A percentile compares a stretch with the other conserved stretches of the same genome.
Evolutionary conservation across 1,140 invertebrate genomes (phyloP).

Genomic region (Macrotrachela quadricornifera): DNA sequence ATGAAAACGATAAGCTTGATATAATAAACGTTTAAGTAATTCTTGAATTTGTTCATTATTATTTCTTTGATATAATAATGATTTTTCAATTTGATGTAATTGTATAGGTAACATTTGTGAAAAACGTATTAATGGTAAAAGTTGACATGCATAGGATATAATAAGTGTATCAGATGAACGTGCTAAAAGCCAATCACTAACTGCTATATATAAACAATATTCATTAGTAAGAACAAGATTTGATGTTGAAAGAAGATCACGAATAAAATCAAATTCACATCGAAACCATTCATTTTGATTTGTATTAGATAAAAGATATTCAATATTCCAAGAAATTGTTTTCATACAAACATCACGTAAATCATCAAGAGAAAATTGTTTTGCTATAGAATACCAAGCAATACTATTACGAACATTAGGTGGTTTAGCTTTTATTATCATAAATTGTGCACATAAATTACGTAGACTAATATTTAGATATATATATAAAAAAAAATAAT

Average conservation of each 20-base stretch:
- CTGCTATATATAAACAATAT: constrained; percentile 15
- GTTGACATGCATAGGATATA: neutral
- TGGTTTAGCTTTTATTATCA: constrained; percentile 22
- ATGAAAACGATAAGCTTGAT: constrained; percentile 24
- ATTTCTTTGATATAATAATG: constrained; percentile 12
- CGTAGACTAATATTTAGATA: constrained; percentile 16
- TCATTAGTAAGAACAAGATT: constrained; percentile 23
- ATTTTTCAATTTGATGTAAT: constrained; percentile 18
- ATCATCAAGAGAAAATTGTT: constrained; percentile 19
- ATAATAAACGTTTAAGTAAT: constrained; percentile 16
- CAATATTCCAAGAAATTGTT: constrained; percentile 28
- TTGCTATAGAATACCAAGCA: constrained; percentile 27
- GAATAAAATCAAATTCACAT: constrained; percentile 26
- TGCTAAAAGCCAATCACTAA: constrained; percentile 18
- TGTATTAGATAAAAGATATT: constrained; percentile 15
- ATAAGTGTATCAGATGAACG: neutral
- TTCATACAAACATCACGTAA: constrained; percentile 21
- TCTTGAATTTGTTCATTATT: constrained; percentile 10
- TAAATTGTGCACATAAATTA: constrained; percentile 21
- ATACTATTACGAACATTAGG: constrained; percentile 23
- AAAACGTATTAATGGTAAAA: constrained; percentile 27
- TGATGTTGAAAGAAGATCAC: constrained; percentile 19
- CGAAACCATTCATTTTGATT: constrained; percentile 17
- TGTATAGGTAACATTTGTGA: constrained; percentile 26
- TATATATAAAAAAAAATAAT: no score